A percentile compares a stretch with the other conserved stretches of the same genome.
phyloP scores from a whole-genome alignment of 2,113 vertebrate genomes.

The Taurulus bubalis region DNA sequence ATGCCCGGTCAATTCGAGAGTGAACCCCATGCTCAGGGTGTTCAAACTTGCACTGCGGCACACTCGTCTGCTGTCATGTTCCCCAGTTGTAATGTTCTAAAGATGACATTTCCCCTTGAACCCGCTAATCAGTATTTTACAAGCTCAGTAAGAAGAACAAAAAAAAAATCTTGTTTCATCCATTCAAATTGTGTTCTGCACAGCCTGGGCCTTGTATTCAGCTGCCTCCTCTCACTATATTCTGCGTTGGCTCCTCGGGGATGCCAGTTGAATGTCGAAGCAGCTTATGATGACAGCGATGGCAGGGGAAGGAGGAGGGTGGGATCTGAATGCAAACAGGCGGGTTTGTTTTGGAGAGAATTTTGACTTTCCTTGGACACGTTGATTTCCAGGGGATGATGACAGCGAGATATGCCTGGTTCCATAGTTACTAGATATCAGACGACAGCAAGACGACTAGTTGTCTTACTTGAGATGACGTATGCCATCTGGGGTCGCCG shows the following conservation, averaged over 20 bases:
- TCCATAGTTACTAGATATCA: not conserved
- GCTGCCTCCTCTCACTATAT: constrained; percentile 58
- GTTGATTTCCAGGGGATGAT: constrained; percentile 10
- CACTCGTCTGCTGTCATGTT: constrained; percentile 45
- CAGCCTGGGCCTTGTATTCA: constrained; percentile 27
- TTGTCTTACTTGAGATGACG: constrained; percentile 88
- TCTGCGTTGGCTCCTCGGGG: constrained; percentile 61
- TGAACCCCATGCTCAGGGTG: constrained; percentile 5
- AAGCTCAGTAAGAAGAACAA: constrained; percentile 46
- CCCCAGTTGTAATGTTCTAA: constrained; percentile 54
- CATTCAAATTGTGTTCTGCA: constrained; percentile 53
- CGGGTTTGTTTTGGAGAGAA: constrained; percentile 29
- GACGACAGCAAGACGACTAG: not conserved
- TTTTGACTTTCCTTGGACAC: constrained; percentile 9
- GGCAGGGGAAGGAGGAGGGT: constrained; percentile 61
- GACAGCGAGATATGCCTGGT: constrained; percentile 15
- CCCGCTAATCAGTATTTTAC: constrained; percentile 58
- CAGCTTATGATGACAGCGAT: constrained; percentile 72
- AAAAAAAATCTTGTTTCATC: constrained; percentile 45
- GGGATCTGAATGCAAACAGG: constrained; percentile 63
- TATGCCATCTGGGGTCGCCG: constrained; percentile 90
- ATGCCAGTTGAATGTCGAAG: constrained; percentile 73
- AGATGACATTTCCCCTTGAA: constrained; percentile 58
- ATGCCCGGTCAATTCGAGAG: not conserved
- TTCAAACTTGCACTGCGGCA: constrained; percentile 5